These are phyloP conservation scores for Ctena decussata DNA, from an alignment of 2,888 invertebrate genomes.

Conservation along the genomic window DNA sequence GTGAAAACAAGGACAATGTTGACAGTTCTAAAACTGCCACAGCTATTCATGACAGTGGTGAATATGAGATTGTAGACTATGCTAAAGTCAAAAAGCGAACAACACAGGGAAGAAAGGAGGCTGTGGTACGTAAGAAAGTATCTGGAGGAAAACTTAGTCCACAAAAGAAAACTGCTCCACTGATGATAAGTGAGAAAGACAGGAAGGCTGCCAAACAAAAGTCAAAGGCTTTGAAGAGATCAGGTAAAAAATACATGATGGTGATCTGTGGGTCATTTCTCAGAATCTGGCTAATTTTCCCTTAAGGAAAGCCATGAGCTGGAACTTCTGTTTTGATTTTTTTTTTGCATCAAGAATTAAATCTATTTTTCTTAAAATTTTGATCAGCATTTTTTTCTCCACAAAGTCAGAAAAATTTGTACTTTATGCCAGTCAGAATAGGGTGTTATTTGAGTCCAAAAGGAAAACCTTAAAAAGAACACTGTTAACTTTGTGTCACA, in stretches of 20 bases:
- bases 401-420: too few species aligned
- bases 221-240: neutral
- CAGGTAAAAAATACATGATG: neutral
- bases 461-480: too few species aligned
- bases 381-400: too few species aligned
- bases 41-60: neutral
- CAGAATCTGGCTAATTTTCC: too few species aligned
- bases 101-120: neutral
- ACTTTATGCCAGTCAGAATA: too few species aligned
- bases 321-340: too few species aligned
- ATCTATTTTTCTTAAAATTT: too few species aligned
- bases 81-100: neutral
- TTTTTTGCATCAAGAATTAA: too few species aligned
- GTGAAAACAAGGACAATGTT: neutral
- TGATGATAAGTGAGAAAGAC: neutral
- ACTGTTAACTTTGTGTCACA: too few species aligned
- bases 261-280: too few species aligned
- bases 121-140: neutral
- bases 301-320: too few species aligned
- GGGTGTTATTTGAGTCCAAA: too few species aligned
- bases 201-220: neutral
- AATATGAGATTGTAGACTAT: conserved; percentile 1
- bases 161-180: neutral
- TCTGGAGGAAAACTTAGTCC: neutral
- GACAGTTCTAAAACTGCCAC: neutral